Conservation (phyloP, 2,797 vertebrate genomes). For the Hippocampus kuda region DNA sequence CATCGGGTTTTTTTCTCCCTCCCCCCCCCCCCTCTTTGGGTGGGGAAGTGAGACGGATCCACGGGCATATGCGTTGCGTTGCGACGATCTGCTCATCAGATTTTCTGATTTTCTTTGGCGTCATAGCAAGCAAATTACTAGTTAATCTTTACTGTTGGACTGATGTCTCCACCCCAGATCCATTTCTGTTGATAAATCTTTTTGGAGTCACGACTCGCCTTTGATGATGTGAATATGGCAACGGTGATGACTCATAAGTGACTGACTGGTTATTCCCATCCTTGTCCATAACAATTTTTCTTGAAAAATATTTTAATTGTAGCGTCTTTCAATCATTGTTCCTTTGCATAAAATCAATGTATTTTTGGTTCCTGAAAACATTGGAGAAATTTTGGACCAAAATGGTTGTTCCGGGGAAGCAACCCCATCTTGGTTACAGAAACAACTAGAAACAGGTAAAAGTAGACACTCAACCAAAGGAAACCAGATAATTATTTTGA, state of each 20-base stretch:
- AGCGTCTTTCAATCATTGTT: not conserved
- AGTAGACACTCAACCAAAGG: not conserved
- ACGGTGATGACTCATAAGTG: slow-evolving; percentile 47
- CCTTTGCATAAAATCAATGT: not conserved
- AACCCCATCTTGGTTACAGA: not conserved
- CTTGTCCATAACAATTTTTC: not conserved
- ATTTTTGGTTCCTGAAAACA: not conserved
- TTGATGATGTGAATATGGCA: slow-evolving; percentile 25
- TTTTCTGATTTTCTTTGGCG: not conserved
- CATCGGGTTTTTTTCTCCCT: not conserved
- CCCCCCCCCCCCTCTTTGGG: not conserved
- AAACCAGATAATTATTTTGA: not conserved
- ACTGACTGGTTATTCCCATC: slow-evolving; percentile 17
- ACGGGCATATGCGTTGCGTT: not conserved
- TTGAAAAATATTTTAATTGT: not conserved
- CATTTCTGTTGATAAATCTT: not conserved
- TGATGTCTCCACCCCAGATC: not conserved
- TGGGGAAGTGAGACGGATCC: slow-evolving; percentile 1
- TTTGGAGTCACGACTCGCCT: slow-evolving; percentile 3
- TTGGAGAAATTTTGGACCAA: not conserved
- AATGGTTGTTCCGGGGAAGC: too few relatives aligned
- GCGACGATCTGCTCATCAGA: not conserved
- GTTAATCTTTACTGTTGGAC: not conserved
- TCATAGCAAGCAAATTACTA: not conserved
- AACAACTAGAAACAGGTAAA: not conserved